Evolutionary conservation across 1,140 invertebrate genomes (phyloP).

Genomic region (Drosophila ananassae): DNA sequence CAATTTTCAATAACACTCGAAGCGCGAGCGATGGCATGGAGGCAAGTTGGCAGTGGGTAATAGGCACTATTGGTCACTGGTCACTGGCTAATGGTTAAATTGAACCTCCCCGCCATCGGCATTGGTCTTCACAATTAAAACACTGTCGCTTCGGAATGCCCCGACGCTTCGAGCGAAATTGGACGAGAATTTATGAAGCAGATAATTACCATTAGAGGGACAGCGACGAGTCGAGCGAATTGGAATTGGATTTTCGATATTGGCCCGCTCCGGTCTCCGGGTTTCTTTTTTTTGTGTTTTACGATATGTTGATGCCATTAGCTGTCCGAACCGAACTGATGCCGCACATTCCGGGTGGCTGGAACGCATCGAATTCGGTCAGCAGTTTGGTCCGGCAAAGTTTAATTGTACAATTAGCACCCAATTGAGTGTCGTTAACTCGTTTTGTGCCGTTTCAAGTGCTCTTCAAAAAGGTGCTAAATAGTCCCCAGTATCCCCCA

Average conservation of each 20-base stretch:
- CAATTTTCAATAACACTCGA: slow-evolving; percentile 65
- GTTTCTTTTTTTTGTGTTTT: slow-evolving; percentile 23
- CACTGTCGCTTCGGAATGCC: slow-evolving; percentile 33
- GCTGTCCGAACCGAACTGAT: slow-evolving; percentile 68
- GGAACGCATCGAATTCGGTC: slow-evolving; percentile 5
- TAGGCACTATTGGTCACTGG: not conserved
- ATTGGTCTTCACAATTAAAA: slow-evolving; percentile 61
- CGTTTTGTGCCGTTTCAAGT: slow-evolving; percentile 58
- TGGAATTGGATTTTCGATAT: slow-evolving; percentile 25
- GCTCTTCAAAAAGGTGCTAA: slow-evolving; percentile 69
- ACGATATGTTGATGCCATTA: slow-evolving; percentile 71
- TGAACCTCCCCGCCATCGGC: not conserved
- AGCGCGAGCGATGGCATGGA: slow-evolving; percentile 35
- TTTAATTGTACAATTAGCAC: slow-evolving; percentile 82
- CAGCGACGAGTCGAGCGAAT: slow-evolving; percentile 6
- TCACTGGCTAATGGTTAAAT: not conserved
- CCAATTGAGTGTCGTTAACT: slow-evolving; percentile 81
- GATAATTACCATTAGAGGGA: slow-evolving; percentile 73
- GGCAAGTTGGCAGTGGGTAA: not conserved
- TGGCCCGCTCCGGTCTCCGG: slow-evolving; percentile 17
- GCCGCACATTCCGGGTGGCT: slow-evolving; percentile 12
- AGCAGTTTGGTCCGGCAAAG: slow-evolving; percentile 29
- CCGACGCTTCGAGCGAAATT: slow-evolving; percentile 42
- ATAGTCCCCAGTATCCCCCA: not conserved
- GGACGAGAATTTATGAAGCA: slow-evolving; percentile 67